Conservation (phyloP, 2,797 vertebrate genomes). For the Prionace glauca region DNA sequence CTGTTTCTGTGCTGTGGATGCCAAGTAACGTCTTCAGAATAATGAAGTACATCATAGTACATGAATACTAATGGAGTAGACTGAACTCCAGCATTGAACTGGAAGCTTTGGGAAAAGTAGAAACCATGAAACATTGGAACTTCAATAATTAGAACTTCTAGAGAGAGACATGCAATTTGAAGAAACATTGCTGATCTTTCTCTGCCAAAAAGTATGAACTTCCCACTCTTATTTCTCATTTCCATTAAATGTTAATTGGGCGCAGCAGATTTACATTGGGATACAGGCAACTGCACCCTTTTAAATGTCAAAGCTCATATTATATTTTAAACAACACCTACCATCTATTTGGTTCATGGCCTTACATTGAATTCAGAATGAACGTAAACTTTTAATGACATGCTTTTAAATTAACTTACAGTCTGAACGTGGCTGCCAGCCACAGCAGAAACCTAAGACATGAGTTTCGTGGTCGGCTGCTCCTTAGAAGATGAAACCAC, state of each 20-base stretch:
- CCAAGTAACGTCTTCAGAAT: background rate
- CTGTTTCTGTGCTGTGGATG: background rate
- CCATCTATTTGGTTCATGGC: background rate
- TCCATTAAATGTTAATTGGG: background rate
- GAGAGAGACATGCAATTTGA: background rate
- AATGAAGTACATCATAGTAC: background rate
- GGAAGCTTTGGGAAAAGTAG: background rate
- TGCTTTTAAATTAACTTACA: background rate
- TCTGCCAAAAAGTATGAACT: background rate
- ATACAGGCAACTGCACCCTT: background rate
- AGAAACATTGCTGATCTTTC: background rate
- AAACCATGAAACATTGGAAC: background rate
- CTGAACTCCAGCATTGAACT: background rate
- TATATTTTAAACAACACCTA: background rate
- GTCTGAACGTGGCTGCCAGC: background rate
- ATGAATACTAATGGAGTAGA: background rate
- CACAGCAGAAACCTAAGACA: background rate
- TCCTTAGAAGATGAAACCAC: background rate
- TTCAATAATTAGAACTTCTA: background rate
- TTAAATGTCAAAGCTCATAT: background rate
- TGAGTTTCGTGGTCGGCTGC: background rate
- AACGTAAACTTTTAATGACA: background rate
- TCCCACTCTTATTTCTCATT: background rate
- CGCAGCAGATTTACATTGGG: background rate
- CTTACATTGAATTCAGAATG: background rate